Conservation (phyloP, 2,113 vertebrate genomes). For the Mus spicilegus region DNA sequence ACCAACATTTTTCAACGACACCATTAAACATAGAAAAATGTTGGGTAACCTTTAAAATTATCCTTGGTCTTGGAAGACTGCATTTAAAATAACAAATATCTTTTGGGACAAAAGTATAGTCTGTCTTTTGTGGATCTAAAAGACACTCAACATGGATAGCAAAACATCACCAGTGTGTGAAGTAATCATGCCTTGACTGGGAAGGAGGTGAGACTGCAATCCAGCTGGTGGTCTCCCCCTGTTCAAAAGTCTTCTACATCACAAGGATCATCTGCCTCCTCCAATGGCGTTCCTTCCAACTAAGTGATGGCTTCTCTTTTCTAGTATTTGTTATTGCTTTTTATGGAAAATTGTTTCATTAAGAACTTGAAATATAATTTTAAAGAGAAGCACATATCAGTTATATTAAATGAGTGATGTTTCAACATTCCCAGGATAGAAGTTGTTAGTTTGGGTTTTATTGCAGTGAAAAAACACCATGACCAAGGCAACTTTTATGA, state of each 20-base stretch:
- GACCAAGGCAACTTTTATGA: too few species aligned
- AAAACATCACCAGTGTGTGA: neutral
- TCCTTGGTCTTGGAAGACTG: neutral
- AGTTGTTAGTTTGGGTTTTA: too few species aligned
- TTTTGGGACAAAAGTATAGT: neutral
- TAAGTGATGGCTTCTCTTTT: neutral
- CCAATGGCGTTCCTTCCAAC: neutral
- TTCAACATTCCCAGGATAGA: conserved; percentile 32
- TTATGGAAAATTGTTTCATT: conserved; percentile 28
- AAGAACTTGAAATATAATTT: neutral
- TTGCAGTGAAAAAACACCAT: too few species aligned
- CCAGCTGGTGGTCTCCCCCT: neutral
- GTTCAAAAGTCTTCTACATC: neutral
- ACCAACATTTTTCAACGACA: neutral
- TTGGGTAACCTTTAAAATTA: neutral
- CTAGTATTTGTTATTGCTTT: neutral
- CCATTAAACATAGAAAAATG: neutral
- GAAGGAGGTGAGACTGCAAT: neutral
- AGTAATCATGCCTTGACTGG: neutral
- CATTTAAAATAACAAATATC: neutral
- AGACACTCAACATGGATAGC: too few species aligned
- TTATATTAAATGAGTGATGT: conserved; percentile 28
- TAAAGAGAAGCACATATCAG: neutral
- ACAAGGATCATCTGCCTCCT: neutral
- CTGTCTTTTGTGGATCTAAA: neutral